Base-by-base conservation (phyloP, 30 jellyfish, hydroid and myxozoan species). In the Pelagia noctiluca region DNA sequence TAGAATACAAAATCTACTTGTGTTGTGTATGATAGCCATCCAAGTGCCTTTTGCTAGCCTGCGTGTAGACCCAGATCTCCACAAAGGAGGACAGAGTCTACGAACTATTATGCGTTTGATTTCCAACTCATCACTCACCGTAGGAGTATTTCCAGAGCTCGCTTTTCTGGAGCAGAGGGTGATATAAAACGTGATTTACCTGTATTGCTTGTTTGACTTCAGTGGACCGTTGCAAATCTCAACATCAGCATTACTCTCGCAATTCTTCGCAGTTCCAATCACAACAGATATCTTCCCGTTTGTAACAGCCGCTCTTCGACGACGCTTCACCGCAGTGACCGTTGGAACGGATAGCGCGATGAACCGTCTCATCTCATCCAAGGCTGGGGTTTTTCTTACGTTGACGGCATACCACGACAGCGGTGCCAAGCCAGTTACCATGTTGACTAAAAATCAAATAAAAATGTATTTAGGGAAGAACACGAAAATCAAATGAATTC, bases 161-260 rank as follows among this genome's bases (percentile, higher is more conserved):
- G 33, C 3, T 64, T 5, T 25, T 11, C 19, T n/a, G 25, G 0
- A 10, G n/a, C 30, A 65, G 7, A 65, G 2, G 7, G 13, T 34
- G 11, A 8, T 10, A 21, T 69, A 22, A 22, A 13, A 62, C 29
- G 2, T 19, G 2, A 26, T 16, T 34, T 68, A 90, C 97, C 97
- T 67, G 72, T 90, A 90, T 29, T 62, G 28, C 46, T 69, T 71
- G 68, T 86, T 89, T 37, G 96, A 53, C 18, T 61, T 71, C 32
- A 90, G 75, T 3, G 97, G 97, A 42, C 97, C 97, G 35, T 90
- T 90, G 71, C 97, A 90, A 35, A 84, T 53, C 21, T 67, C 74
- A 30, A 34, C 37, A 2, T 71, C 42, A 28, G 60, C 83, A 24
- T 47, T 63, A 57, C 26, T 35, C 12, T 80, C 84, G 37, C 97